Base-by-base conservation (phyloP, 2,888 invertebrate species). In the Globia sparganii region DNA sequence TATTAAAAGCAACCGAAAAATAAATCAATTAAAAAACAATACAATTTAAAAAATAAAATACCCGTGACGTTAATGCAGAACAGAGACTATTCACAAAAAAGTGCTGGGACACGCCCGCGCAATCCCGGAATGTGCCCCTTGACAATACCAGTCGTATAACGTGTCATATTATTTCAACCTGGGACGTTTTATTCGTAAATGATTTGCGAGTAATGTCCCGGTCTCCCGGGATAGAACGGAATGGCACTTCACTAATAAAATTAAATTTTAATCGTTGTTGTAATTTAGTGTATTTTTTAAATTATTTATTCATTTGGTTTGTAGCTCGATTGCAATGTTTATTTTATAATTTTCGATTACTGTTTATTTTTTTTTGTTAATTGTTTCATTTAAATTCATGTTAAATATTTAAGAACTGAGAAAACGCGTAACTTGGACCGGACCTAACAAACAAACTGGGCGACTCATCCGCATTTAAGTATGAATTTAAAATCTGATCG, bases 151-250 rank as follows among this genome's bases (percentile, higher is more conserved):
- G 90, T 89, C 90, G 90, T 89, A 90, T 91, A 91, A 90, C 91
- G 86, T 90, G 89, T 92, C 92, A 93, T 92, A 92, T 94, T 93
- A 93, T 92, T 94, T 92, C 92, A 89, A 90, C 87, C 86, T 87
- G 87, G 88, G 90, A 91, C 91, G 87, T 89, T 90, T 91, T 87
- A 83, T 89, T 90, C 87, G 87, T 87, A 90, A 92, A 93, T 93
- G 91, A 93, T 94, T 92, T 91, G 90, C 90, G 89, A 88, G 89
- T 91, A 90, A 91, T 88, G 90, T 89, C 85, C 87, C 82, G 78
- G 82, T 81, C 88, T 91, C 92, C 87, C 71, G 86, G 92, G 91
- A 90, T 84, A 72, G 31, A 21, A 76, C 65, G 75, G 87, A 62
- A 85, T 74, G 77, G 82, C 49, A 76, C 82, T 62, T 85, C 83